Evolutionary conservation across 2,797 vertebrate species (phyloP).

Genomic region (Gadopsis bispinosus): DNA sequence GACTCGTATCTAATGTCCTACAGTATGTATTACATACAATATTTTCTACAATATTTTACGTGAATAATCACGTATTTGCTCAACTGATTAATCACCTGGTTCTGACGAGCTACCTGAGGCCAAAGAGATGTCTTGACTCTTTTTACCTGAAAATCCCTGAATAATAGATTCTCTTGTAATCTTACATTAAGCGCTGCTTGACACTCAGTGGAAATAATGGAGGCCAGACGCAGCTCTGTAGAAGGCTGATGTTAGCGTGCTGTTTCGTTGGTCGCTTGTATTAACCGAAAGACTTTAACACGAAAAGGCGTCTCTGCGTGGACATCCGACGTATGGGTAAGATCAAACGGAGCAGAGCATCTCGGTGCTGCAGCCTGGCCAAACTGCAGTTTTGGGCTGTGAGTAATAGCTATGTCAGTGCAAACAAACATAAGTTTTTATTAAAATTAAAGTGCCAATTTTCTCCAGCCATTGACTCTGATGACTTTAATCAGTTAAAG

Average conservation of each 20-base stretch:
- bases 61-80: background rate
- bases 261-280: background rate
- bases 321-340: constrained; percentile 8
- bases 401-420: constrained; percentile 45
- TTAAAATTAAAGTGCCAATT: constrained; percentile 64
- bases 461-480: constrained; percentile 64
- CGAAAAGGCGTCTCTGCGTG: background rate
- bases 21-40: background rate
- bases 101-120: background rate
- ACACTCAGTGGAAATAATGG: background rate
- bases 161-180: background rate
- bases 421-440: constrained; percentile 56
- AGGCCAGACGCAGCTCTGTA: background rate
- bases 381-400: constrained; percentile 30
- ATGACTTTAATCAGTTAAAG: constrained; percentile 67
- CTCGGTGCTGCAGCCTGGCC: constrained; percentile 3
- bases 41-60: background rate
- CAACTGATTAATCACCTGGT: background rate
- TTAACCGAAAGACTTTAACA: constrained; percentile 10
- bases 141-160: background rate
- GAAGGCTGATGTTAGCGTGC: background rate
- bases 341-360: constrained; percentile 31
- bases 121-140: background rate
- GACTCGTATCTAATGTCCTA: no score
- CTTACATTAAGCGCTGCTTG: background rate